Conservation (phyloP, 2,888 invertebrate genomes). For the Rotaria magnacalcarata region DNA sequence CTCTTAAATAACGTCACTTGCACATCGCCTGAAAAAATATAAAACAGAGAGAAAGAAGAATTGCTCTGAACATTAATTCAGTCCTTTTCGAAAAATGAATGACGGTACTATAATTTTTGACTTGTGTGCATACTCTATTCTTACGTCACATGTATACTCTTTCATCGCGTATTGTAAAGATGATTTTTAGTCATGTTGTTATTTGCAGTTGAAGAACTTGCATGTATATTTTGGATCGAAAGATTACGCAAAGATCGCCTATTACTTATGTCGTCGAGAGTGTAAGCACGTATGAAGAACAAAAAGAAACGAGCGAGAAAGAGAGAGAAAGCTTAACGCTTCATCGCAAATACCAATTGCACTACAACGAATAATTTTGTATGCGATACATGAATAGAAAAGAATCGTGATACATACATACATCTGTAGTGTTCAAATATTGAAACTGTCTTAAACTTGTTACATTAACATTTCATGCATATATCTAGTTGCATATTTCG, state of each 20-base stretch:
- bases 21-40: background rate
- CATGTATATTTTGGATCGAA: background rate
- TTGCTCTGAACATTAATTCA: background rate
- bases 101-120: background rate
- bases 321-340: constrained; percentile 11
- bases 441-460: too few species aligned
- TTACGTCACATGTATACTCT: background rate
- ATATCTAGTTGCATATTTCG: too few species aligned
- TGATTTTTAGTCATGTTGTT: constrained; percentile 20
- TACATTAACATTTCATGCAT: too few species aligned
- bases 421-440: too few species aligned
- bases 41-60: background rate
- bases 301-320: background rate
- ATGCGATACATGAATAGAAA: background rate
- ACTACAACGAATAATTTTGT: background rate
- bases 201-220: constrained; percentile 18
- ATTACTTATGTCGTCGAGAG: background rate
- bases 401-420: background rate
- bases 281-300: background rate
- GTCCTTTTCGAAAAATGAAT: background rate
- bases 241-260: constrained; percentile 12
- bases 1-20: background rate
- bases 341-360: background rate
- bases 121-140: background rate
- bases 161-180: background rate